Evolutionary conservation across 2,113 vertebrate genomes (phyloP), one percentile per base, ranked within the genome.

Genomic region (Melanerpes aurifrons): DNA sequence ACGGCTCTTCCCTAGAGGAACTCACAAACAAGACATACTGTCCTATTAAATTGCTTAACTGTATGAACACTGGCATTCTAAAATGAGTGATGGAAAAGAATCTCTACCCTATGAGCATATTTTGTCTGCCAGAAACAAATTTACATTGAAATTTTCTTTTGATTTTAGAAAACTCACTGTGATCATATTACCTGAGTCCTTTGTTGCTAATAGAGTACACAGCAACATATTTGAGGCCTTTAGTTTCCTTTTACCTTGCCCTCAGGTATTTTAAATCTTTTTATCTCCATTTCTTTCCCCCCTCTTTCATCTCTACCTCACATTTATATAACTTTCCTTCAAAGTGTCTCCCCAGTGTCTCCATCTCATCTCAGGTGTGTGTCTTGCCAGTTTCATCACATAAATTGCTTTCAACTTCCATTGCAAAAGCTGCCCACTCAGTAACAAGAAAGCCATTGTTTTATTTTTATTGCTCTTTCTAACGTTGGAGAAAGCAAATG

Each of bases 351-450:
- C 64, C 82, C 40, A n/a, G 57, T 37, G 62, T 37, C 53, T 80
- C 57, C 57, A 21, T 35, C 61, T 85, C 56, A 76, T 73, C 45
- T 93, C 68, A 91, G 28, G 79, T 83, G 53, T 40, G 31, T 57
- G 50, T 86, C 82, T 80, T 87, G 37, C 68, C 57, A 87, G 81
- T 76, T 92, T 26, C 17, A 72, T 71, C 71, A 89, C 31, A 47
- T 19, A 87, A 92, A 89, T 91, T 82, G 26, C 66, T 86, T 91
- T 78, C 45, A 87, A 80, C 82, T 86, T 91, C 69, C 62, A n/a
- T 4, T 62, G 31, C 53, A 87, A 74, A 86, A 89, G 17, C 68
- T 92, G 10, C 66, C 69, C 58, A 69, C 45, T 28, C 58, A 57
- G 32, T 22, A 87, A 89, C 10, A 50, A 88, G 66, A 69, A 80